A percentile compares a stretch with the other conserved stretches of the same genome.
phyloP scores from a whole-genome alignment of 2,797 vertebrate genomes.

The Sebastes dallii region DNA sequence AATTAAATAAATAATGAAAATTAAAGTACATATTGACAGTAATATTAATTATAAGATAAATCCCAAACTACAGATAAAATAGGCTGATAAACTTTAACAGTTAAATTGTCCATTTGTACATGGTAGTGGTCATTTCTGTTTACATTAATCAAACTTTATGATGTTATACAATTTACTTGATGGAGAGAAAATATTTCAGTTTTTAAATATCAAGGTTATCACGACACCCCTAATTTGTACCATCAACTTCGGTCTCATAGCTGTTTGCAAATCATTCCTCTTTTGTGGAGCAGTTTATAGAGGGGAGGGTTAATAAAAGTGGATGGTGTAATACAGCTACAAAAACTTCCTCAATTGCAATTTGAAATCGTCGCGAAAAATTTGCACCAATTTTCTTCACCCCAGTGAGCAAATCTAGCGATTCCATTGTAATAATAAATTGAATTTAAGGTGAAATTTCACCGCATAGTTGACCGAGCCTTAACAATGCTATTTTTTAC shows the following conservation, averaged over 20 bases:
- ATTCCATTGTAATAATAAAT: background rate
- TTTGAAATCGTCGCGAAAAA: background rate
- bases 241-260: background rate
- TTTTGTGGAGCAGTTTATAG: background rate
- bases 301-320: background rate
- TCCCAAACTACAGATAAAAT: no score
- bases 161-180: no score
- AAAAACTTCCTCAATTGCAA: background rate
- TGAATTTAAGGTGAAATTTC: background rate
- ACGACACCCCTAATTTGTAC: no score
- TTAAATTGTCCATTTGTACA: no score
- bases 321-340: background rate
- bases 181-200: no score
- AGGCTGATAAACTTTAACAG: no score
- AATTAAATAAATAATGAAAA: no score
- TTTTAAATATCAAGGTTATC: no score
- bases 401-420: background rate
- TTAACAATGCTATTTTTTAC: background rate
- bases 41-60: no score
- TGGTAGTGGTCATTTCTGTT: no score
- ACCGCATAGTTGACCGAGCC: background rate
- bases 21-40: no score
- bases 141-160: no score
- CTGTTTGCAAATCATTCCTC: background rate
- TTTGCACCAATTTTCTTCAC: background rate